Base-by-base conservation (phyloP, 2,888 invertebrate species). In the Amblyteles armatorius region DNA sequence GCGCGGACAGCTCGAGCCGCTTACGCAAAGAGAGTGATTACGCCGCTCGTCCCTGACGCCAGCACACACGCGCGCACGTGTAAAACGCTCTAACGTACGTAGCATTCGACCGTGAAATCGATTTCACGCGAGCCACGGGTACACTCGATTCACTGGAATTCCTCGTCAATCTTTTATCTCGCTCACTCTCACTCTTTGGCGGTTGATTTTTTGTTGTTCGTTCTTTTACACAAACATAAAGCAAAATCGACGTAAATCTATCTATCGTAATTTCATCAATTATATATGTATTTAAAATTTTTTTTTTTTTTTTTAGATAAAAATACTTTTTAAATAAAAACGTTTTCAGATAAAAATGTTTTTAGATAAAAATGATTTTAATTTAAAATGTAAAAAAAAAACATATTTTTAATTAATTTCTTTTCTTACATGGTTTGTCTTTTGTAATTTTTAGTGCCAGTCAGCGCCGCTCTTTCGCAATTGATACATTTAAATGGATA, bases 1-100 rank as follows among this genome's bases (percentile, higher is more conserved):
- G 72, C 48, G 44, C 68, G 52, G 22, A 33, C 44, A 67, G 57
- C 44, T 65, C 50, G 50, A 71, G 63, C 13, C 4, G 72, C 67
- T 60, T 63, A 72, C 63, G 65, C 72, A 74, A 57, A 73, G 73
- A 69, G 72, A 73, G 68, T 67, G 68, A 73, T 73, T 78, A 74
- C 73, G 44, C 65, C 63, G 44, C 65, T 76, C 72, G 84, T 82
- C 69, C 82, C 78, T 78, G 78, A 82, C 29, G 82, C 60, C 33
- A 52, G 60, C 72, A 72, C 48, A 60, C 60, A 16, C 65, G 60
- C 57, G 36, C 79, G 77, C 77, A 72, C 72, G 82, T 83, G 67
- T 68, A 73, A 63, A 48, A 40, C 40, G 26, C 16, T 60, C 60
- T 11, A 19, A 16, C 65, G 16, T 76, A 65, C n/a, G 57, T 48